Base-by-base conservation (phyloP, 2,113 vertebrate species). In the Myotis davidii region DNA sequence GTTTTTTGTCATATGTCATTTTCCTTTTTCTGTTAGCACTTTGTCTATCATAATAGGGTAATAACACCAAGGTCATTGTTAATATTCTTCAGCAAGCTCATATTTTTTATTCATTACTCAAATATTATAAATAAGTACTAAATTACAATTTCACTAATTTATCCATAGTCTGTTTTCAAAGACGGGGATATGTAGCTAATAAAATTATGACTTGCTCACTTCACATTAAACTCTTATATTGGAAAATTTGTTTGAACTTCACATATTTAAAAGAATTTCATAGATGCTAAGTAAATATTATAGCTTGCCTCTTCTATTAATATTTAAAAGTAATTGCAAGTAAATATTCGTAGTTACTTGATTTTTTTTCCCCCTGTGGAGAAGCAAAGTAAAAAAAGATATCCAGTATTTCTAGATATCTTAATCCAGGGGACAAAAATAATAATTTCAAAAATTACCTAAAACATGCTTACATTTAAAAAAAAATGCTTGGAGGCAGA, bases 221-320 rank as follows among this genome's bases (percentile, higher is more conserved):
- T 95, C 14, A 61, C 3, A 86, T 9, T 59, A 65, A 79, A 56
- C 14, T 42, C 5, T 50, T 84, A 11, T 45, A 54, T 45, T 82
- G 61, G 69, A 70, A 52, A 10, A 92, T 89, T 69, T 76, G 84
- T 95, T 92, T 85, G 72, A 76, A 88, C 9, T 72, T 85, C 27
- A n/a, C 23, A 37, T 85, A 81, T 83, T 86, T 81, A 89, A 86
- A 42, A 73, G 9, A 9, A 85, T 69, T 37, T 85, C 23, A 86
- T 65, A 88, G 23, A 56, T 90, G 11, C 25, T 86, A 92, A 90
- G 72, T 78, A 64, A 85, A 54, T 90, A 48, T 32, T 2, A 42
- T 65, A 94, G 3, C 9, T 79, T 78, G 88, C 29, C 16, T 87
- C 67, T 89, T 39, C 27, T 16, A 27, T 64, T 78, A 91, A 81